Base-by-base conservation (phyloP, 2,888 invertebrate species). In the Agrotis puta region DNA sequence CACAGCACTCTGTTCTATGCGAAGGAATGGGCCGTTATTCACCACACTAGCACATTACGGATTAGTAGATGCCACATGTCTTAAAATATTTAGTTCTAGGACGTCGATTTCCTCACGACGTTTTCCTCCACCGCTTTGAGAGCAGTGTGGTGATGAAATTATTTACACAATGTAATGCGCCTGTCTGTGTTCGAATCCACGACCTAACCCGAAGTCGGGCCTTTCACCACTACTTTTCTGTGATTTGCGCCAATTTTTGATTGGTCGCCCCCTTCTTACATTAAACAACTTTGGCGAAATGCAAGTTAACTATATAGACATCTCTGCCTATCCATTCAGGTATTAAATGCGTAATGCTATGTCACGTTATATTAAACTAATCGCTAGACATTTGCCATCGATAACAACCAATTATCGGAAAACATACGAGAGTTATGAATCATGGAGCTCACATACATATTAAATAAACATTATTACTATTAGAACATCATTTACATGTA, bases 391-490 rank as follows among this genome's bases (percentile, higher is more conserved):
- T 54, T 70, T 77, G 39, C 66, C 27, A 64, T 50, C 13, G 43
- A 53, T 53, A 58, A 57, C 62, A 16, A 70, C 14, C 43, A 11
- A 33, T 47, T 45, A 62, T 45, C 14, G 27, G 22, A 47, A 45
- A 27, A 24, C n/a, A 51, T 20, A 39, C 33, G 27, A 27, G 13
- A 24, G 20, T 51, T 11, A 64, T 54, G 57, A 70, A 51, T 79
- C 64, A 79, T 48, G 33, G 39, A 22, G 5, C 13, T 1, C 18
- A 57, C 33, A 50, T 54, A 27, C 24, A 14, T 51, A 56, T 24
- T 57, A 65, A 48, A 70, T 66, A 70, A 65, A 71, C 20, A 48
- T 16, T 51, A 53, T 54, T 51, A 57, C 39, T 61, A 64, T 48
- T 57, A 57, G 1, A 43, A 64, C 43, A 43, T 54, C 9, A 47